phyloP scores from a whole-genome alignment of 2,797 vertebrate genomes.

The Poecile montanus region DNA sequence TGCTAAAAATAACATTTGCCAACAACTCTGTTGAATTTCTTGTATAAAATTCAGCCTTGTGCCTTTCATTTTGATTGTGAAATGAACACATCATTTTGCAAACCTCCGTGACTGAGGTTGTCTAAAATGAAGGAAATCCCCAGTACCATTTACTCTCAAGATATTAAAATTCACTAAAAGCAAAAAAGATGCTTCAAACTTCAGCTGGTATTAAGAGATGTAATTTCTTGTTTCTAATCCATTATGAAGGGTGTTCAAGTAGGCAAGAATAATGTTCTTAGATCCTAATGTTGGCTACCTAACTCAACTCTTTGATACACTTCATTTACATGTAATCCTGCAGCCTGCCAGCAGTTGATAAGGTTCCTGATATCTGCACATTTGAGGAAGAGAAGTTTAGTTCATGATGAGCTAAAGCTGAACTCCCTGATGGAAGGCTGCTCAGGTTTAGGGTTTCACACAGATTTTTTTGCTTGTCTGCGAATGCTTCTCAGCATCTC shows the following conservation, averaged over 20 bases:
- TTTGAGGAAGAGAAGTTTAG: slow-evolving; percentile 30
- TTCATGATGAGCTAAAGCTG: not conserved
- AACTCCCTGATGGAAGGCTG: slow-evolving; percentile 29
- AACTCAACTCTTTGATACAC: slow-evolving; percentile 62
- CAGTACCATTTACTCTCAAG: slow-evolving; percentile 22
- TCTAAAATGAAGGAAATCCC: slow-evolving; percentile 64
- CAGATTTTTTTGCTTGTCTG: slow-evolving; percentile 16
- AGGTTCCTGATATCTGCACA: slow-evolving; percentile 63
- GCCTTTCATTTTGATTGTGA: slow-evolving; percentile 37
- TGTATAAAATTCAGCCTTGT: slow-evolving; percentile 16
- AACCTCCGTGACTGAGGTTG: not conserved
- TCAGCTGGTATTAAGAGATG: slow-evolving; percentile 55
- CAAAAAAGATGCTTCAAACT: slow-evolving; percentile 31
- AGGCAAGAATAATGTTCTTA: slow-evolving; percentile 50
- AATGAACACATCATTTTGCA: not conserved
- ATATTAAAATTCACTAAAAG: slow-evolving; percentile 48
- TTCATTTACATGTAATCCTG: slow-evolving; percentile 77
- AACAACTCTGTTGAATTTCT: not conserved
- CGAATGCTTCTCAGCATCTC: not conserved
- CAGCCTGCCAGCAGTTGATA: slow-evolving; percentile 74
- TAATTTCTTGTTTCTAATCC: slow-evolving; percentile 72
- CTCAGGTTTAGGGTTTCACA: slow-evolving; percentile 67
- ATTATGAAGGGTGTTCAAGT: slow-evolving; percentile 65
- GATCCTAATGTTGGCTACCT: slow-evolving; percentile 54
- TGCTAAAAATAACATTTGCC: slow-evolving; percentile 41